Evolutionary conservation across 2,888 invertebrate genomes (phyloP).

Genomic region (Volucella zonaria): DNA sequence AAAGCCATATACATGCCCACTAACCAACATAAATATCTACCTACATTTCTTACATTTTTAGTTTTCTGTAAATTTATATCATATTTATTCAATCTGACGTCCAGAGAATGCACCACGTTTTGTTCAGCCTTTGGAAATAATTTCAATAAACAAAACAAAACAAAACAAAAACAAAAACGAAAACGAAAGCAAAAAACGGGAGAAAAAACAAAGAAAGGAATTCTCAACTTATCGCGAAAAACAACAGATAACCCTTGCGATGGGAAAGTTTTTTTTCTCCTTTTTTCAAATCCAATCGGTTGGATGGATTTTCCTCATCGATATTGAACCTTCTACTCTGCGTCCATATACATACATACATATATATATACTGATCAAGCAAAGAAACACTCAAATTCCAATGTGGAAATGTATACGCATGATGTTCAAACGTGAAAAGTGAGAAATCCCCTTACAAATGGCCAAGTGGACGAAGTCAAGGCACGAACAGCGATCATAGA

Average conservation of each 20-base stretch:
- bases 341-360: not conserved
- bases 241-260: not conserved
- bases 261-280: not conserved
- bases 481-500: conserved; percentile 47
- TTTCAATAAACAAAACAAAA: not conserved
- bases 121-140: not conserved
- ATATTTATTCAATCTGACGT: no score
- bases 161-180: not conserved
- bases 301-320: conserved; percentile 33
- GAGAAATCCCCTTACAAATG: conserved; percentile 17
- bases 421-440: conserved; percentile 18
- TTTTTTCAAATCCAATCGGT: conserved; percentile 38
- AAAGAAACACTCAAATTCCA: conserved; percentile 38
- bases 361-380: not conserved
- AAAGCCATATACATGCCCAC: no score
- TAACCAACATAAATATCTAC: no score
- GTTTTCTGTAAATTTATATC: no score
- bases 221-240: not conserved
- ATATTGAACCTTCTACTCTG: not conserved
- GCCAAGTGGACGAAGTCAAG: conserved; percentile 20
- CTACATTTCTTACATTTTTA: no score
- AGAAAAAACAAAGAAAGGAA: not conserved
- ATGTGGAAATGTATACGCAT: conserved; percentile 40
- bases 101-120: not conserved
- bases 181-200: not conserved